These are phyloP conservation scores for Tyria jacobaeae DNA, from an alignment of 2,888 invertebrate genomes.

Conservation along the genomic window DNA sequence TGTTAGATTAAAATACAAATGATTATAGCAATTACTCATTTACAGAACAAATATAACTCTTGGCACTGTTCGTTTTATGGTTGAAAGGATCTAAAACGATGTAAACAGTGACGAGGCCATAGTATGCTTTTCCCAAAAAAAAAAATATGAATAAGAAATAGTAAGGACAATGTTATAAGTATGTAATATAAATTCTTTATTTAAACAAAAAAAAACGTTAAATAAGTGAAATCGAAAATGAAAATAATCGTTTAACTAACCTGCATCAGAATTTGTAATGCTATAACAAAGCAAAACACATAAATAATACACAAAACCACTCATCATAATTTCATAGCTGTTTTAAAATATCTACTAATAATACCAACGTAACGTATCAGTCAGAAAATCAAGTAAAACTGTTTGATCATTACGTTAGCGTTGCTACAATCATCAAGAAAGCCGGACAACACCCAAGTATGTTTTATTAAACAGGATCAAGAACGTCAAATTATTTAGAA, in stretches of 20 bases:
- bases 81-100: slow-evolving; percentile 24
- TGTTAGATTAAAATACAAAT: neutral
- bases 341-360: slow-evolving; percentile 37
- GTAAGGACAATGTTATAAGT: no score
- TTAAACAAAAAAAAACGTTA: neutral
- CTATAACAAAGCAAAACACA: slow-evolving; percentile 77
- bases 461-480: slow-evolving; percentile 42
- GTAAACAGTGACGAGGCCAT: slow-evolving; percentile 35
- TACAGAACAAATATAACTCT: slow-evolving; percentile 18
- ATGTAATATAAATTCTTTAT: no score
- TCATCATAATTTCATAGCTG: slow-evolving; percentile 84
- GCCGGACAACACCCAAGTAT: slow-evolving; percentile 80
- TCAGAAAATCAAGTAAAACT: slow-evolving; percentile 69
- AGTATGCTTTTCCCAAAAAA: slow-evolving; percentile 9
- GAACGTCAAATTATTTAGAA: neutral
- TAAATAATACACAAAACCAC: slow-evolving; percentile 74
- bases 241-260: slow-evolving; percentile 64
- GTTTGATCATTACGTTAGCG: slow-evolving; percentile 83
- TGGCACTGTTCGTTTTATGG: slow-evolving; percentile 22
- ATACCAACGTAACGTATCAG: slow-evolving; percentile 52
- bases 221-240: slow-evolving; percentile 2
- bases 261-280: slow-evolving; percentile 72
- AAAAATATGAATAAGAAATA: neutral
- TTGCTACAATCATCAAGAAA: slow-evolving; percentile 69
- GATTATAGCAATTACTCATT: slow-evolving; percentile 6